phyloP scores from a whole-genome alignment of 1,140 invertebrate genomes.

The Heliothis subflexa region DNA sequence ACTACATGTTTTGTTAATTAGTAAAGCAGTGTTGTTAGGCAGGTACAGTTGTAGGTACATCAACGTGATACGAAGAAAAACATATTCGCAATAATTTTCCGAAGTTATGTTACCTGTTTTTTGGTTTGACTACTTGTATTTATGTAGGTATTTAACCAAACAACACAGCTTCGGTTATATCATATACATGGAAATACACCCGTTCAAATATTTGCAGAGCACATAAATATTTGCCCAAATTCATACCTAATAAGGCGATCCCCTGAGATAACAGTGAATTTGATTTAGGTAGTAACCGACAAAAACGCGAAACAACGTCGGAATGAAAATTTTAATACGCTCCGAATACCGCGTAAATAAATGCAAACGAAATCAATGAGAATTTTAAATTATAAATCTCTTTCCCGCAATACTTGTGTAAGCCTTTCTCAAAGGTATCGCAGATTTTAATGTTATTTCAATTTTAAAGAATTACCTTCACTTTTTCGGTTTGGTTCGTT shows the following conservation, averaged over 20 bases:
- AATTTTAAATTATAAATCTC: conserved; percentile 28
- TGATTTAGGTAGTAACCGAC: not conserved
- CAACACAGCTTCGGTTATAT: not conserved
- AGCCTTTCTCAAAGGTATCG: conserved; percentile 38
- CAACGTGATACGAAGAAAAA: too few relatives aligned
- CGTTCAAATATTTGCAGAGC: not conserved
- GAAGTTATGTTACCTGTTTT: too few relatives aligned
- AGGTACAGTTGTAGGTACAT: too few relatives aligned
- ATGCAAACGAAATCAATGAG: conserved; percentile 34
- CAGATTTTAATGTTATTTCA: conserved; percentile 16
- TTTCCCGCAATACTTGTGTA: conserved; percentile 15
- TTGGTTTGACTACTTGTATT: too few relatives aligned
- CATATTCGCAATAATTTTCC: too few relatives aligned
- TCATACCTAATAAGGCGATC: not conserved
- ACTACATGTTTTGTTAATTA: conserved; percentile 15
- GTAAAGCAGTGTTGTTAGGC: not conserved
- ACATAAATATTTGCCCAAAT: conserved; percentile 8
- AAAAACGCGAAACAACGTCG: not conserved
- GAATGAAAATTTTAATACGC: conserved; percentile 10
- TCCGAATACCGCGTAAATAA: conserved; percentile 12
- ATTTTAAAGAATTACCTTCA: conserved; percentile 36
- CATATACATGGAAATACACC: conserved; percentile 1
- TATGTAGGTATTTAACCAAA: not conserved
- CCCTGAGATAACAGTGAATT: not conserved
- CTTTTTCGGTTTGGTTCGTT: conserved; percentile 9